Conservation (phyloP, 2,797 vertebrate genomes). For the Florisuga fusca region DNA sequence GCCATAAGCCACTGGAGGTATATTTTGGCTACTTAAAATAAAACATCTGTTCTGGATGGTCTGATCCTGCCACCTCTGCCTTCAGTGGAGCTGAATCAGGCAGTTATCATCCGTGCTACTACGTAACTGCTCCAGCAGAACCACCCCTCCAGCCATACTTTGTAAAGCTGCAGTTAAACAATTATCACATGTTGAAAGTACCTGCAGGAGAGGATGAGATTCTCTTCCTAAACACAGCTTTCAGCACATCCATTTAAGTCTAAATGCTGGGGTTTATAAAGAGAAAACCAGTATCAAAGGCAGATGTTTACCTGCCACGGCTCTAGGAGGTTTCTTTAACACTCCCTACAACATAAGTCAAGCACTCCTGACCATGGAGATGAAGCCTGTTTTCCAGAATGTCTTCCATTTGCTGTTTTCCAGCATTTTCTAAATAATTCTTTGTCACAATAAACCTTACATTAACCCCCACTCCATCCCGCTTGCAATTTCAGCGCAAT, state of each 20-base stretch:
- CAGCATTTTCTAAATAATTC: not conserved
- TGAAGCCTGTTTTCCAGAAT: not conserved
- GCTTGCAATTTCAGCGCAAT: not conserved
- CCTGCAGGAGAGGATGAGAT: not conserved
- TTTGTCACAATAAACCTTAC: conserved; percentile 1
- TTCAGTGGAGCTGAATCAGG: not conserved
- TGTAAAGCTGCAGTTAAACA: conserved; percentile 44
- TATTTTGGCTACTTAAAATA: not conserved
- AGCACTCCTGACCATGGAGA: not conserved
- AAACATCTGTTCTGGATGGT: not conserved
- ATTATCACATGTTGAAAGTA: not conserved
- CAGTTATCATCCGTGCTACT: not conserved
- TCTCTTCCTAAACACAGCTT: conserved; percentile 47
- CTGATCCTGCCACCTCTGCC: not conserved
- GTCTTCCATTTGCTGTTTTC: not conserved
- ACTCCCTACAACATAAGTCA: not conserved
- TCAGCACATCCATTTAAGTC: conserved; percentile 21
- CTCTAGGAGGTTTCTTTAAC: not conserved
- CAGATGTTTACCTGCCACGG: conserved; percentile 6
- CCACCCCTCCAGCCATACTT: conserved; percentile 34
- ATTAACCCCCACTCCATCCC: not conserved
- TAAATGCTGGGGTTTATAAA: conserved; percentile 6
- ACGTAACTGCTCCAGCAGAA: not conserved
- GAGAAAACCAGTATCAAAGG: conserved; percentile 25
- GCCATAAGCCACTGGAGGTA: not conserved